A percentile compares a stretch with the other conserved stretches of the same genome.
phyloP scores from a whole-genome alignment of 2,888 invertebrate species.

The Phaedon cochleariae region DNA sequence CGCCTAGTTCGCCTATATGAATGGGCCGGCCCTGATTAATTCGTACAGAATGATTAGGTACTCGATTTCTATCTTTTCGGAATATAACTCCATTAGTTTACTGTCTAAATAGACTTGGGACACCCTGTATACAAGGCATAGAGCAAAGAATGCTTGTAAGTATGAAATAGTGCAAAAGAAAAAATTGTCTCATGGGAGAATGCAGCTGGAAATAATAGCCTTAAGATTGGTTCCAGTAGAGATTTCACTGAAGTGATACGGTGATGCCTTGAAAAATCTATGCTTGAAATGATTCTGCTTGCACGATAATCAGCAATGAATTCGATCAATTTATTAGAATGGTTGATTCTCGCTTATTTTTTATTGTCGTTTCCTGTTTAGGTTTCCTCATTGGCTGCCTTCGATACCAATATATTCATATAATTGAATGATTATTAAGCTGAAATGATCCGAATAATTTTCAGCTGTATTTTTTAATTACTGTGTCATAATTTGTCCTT shows the following conservation, averaged over 20 bases:
- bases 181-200: no score
- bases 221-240: not conserved
- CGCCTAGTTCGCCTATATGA: no score
- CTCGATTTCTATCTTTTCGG: no score
- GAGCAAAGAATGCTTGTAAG: no score
- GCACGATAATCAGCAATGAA: no score
- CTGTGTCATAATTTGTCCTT: constrained; percentile 4
- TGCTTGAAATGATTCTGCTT: not conserved
- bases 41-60: no score
- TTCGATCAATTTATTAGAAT: not conserved
- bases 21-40: no score
- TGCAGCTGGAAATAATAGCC: not conserved
- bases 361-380: not conserved
- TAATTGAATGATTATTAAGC: not conserved
- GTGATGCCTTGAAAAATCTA: not conserved
- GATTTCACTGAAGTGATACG: not conserved
- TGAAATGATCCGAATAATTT: not conserved
- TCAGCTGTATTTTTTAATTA: not conserved
- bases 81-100: no score
- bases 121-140: no score
- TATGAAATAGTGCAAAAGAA: no score
- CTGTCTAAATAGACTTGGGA: no score
- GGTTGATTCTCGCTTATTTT: no score
- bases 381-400: not conserved
- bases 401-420: not conserved